These are phyloP conservation scores for Medauroidea extradentata DNA, from an alignment of 1,140 invertebrate genomes.

Conservation along the genomic window DNA sequence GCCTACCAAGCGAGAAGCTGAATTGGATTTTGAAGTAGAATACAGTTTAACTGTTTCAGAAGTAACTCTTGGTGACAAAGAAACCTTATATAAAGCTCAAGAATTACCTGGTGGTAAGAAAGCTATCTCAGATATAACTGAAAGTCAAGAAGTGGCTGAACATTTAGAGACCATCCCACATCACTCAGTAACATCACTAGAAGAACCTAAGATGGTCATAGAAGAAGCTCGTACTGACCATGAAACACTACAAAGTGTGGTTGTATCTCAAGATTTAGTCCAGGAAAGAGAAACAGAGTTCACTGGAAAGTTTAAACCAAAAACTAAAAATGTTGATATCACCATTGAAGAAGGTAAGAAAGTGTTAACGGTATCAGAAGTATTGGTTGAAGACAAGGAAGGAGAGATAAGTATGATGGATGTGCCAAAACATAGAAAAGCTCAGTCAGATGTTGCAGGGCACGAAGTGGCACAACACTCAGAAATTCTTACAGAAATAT, in stretches of 20 bases:
- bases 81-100: slow-evolving; percentile 29
- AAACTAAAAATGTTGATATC: slow-evolving; percentile 31
- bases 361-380: slow-evolving; percentile 30
- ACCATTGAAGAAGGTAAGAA: slow-evolving; percentile 38
- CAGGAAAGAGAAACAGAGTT: slow-evolving; percentile 44
- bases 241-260: slow-evolving; percentile 32
- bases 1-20: slow-evolving; percentile 41
- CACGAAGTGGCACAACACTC: slow-evolving; percentile 38
- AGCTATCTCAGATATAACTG: slow-evolving; percentile 35
- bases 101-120: slow-evolving; percentile 29
- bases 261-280: slow-evolving; percentile 40
- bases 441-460: slow-evolving; percentile 29
- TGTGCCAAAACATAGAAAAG: slow-evolving; percentile 8
- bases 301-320: slow-evolving; percentile 35
- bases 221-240: slow-evolving; percentile 28
- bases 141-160: slow-evolving; percentile 35
- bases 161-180: slow-evolving; percentile 28
- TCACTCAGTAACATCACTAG: slow-evolving; percentile 21
- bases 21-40: slow-evolving; percentile 44
- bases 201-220: slow-evolving; percentile 18
- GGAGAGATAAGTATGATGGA: slow-evolving; percentile 11
- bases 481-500: slow-evolving; percentile 32
- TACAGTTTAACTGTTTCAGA: slow-evolving; percentile 47
- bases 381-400: slow-evolving; percentile 28
- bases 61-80: slow-evolving; percentile 49